phyloP scores from a whole-genome alignment of 92 coral and sea anemone species.

The Heteractis magnifica region DNA sequence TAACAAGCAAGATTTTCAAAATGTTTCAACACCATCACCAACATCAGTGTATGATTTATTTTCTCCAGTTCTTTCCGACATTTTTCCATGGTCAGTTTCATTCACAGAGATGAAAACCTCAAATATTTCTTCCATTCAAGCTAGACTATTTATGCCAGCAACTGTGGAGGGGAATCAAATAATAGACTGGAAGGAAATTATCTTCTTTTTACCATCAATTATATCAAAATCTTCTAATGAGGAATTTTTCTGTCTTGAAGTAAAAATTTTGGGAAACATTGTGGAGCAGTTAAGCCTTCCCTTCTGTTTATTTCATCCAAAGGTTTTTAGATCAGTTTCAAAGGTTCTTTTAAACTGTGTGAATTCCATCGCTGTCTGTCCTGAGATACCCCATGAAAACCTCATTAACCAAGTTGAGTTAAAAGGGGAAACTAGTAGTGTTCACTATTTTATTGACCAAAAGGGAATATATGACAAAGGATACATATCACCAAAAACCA shows the following conservation, averaged over 20 bases:
- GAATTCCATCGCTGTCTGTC: constrained; percentile 29
- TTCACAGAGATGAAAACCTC: background rate
- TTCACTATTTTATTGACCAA: constrained; percentile 14
- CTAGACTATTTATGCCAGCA: background rate
- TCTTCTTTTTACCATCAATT: background rate
- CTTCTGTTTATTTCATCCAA: constrained; percentile 1
- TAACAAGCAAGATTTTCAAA: background rate
- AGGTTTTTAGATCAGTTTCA: constrained; percentile 8
- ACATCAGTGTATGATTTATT: background rate
- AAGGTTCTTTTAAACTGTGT: background rate
- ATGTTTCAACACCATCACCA: background rate
- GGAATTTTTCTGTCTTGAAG: background rate
- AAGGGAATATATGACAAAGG: constrained; percentile 19
- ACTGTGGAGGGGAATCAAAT: background rate
- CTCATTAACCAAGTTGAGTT: constrained; percentile 33
- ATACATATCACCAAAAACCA: constrained; percentile 9
- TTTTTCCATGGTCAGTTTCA: constrained; percentile 5
- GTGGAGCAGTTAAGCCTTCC: constrained; percentile 37
- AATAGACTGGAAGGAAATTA: background rate
- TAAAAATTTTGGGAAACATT: constrained; percentile 13
- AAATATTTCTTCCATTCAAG: background rate
- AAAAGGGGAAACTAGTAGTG: constrained; percentile 4
- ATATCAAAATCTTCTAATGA: too few relatives aligned
- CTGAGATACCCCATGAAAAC: constrained; percentile 20
- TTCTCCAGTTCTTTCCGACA: background rate